Base-by-base conservation (phyloP, 2,113 vertebrate genomes). In the Dasyurus viverrinus region DNA sequence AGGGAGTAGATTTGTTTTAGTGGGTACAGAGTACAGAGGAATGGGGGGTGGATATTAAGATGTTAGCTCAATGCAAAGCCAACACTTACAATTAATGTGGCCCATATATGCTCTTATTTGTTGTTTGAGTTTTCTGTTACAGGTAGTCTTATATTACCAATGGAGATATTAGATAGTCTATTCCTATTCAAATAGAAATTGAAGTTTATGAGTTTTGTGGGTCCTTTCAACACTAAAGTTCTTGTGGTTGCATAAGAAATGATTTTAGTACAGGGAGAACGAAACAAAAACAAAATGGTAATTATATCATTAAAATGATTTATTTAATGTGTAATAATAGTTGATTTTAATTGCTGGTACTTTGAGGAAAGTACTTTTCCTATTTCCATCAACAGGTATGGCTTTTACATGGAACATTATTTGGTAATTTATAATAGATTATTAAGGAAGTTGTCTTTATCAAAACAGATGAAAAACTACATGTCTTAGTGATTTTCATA, bases 401-500 rank as follows among this genome's bases (percentile, higher is more conserved):
- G 16, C n/a, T 42, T 84, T 84, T 84, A 84, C 2, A 2, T 42
- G n/a, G n/a, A 42, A 8, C 16, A 42, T 42, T 84, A 42, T 22
- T 76, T 84, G n/a, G 19, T 8, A 84, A 19, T 42, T 84, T 42
- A 68, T 16, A 14, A 36, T 36, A 22, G 68, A 84, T 84, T 84
- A 42, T 84, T 84, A 42, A 84, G n/a, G 68, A 84, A 76, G 36
- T 76, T 84, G 7, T 84, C 7, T 42, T 84, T 12, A 42, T 42
- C 60, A 68, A n/a, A 36, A 36, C 3, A 36, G 27, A 68, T n/a
- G 60, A n/a, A 84, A 84, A 76, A 76, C 60, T 23, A 84, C 5
- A 22, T 42, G 36, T 57, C 55, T 91, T 50, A 55, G 23, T 76
- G 89, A 92, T 93, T 68, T 97, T 93, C 8, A 2, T 90, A 53